Evolutionary conservation across 2,797 vertebrate species (phyloP).

Genomic region (Lycodopsis pacificus): DNA sequence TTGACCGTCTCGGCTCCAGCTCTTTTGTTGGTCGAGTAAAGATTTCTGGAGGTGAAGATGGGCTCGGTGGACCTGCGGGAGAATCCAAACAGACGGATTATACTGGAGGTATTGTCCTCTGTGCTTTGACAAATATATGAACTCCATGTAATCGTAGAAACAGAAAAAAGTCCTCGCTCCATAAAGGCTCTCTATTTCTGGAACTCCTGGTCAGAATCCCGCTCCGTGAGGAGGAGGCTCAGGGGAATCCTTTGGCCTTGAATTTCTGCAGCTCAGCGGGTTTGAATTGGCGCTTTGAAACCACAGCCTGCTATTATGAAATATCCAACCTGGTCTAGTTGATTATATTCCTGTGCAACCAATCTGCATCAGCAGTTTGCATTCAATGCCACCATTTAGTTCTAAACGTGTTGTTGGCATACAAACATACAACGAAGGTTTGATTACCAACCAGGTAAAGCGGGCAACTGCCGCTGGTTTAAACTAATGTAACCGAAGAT

Average conservation of each 20-base stretch:
- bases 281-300: slow-evolving; percentile 17
- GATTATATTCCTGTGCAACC: slow-evolving; percentile 23
- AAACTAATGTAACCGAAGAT: background rate
- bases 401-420: slow-evolving; percentile 9
- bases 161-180: slow-evolving; percentile 4
- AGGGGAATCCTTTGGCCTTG: slow-evolving; percentile 34
- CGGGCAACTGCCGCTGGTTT: background rate
- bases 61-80: slow-evolving; percentile 55
- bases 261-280: slow-evolving; percentile 22
- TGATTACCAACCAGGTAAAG: slow-evolving; percentile 7
- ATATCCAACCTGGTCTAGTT: slow-evolving; percentile 12
- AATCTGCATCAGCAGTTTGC: slow-evolving; percentile 28
- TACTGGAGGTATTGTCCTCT: slow-evolving; percentile 6
- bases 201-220: slow-evolving; percentile 13
- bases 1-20: slow-evolving; percentile 78
- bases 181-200: slow-evolving; percentile 35
- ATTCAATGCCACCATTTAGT: slow-evolving; percentile 24
- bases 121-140: background rate
- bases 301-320: slow-evolving; percentile 20
- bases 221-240: slow-evolving; percentile 29
- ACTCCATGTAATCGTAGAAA: background rate
- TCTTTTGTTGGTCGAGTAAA: slow-evolving; percentile 54
- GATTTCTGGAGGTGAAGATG: slow-evolving; percentile 53
- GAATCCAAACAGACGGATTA: slow-evolving; percentile 59
- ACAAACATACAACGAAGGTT: slow-evolving; percentile 7